phyloP scores from a whole-genome alignment of 2,888 invertebrate genomes.

The Platycnemis pennipes region DNA sequence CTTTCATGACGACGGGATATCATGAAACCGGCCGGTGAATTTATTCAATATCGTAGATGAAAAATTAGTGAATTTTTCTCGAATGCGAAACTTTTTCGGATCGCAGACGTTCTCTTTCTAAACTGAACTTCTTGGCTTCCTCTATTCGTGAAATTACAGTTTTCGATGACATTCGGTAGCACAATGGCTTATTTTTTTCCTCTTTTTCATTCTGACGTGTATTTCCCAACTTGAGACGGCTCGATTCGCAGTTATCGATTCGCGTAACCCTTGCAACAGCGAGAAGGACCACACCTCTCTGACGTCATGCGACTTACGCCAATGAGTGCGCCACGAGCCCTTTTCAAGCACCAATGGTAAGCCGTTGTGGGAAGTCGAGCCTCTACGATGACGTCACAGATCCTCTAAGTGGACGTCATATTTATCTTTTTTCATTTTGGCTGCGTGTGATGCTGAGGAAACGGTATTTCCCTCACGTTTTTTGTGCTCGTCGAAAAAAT shows the following conservation, averaged over 20 bases:
- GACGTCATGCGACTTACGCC: neutral
- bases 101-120: neutral
- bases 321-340: neutral
- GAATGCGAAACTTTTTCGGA: neutral
- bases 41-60: neutral
- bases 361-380: neutral
- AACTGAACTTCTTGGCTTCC: neutral
- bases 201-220: neutral
- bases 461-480: too few species aligned
- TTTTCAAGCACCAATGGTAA: neutral
- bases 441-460: too few species aligned
- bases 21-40: neutral
- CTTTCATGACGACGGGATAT: constrained; percentile 36
- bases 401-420: neutral
- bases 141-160: neutral
- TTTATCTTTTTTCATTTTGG: too few species aligned
- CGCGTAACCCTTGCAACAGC: neutral
- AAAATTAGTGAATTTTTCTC: neutral
- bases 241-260: neutral
- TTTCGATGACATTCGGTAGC: too few species aligned
- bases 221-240: neutral
- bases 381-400: neutral
- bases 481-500: too few species aligned
- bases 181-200: neutral
- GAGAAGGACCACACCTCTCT: neutral